Percentiles rank a stretch among this genome's conserved stretches.
phyloP scores from a whole-genome alignment of 2,888 invertebrate species.

The Lasius fuliginosus region DNA sequence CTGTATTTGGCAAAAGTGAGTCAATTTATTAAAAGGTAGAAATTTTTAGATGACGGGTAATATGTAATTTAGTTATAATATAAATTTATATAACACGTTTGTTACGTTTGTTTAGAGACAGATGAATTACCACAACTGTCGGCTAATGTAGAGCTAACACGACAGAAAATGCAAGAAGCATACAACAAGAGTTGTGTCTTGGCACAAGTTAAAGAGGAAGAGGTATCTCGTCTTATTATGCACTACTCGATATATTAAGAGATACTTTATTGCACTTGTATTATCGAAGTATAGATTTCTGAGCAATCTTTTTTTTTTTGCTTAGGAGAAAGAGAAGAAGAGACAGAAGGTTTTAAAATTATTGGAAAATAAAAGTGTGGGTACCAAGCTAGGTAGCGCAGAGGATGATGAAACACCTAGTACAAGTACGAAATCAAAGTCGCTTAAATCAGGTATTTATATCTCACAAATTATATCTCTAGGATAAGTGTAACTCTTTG shows the following conservation, averaged over 20 bases:
- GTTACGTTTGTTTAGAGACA: constrained; percentile 83
- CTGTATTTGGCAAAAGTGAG: constrained; percentile 87
- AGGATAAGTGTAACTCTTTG: neutral
- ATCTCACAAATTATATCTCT: neutral
- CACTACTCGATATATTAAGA: neutral
- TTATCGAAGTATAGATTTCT: constrained; percentile 32
- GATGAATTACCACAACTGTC: constrained; percentile 84
- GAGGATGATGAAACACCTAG: constrained; percentile 55
- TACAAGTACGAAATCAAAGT: constrained; percentile 64
- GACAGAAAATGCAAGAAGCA: constrained; percentile 86
- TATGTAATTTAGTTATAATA: neutral
- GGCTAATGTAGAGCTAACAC: constrained; percentile 83
- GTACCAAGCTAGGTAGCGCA: constrained; percentile 78
- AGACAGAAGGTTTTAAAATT: constrained; percentile 76
- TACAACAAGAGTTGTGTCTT: constrained; percentile 76
- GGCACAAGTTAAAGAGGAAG: constrained; percentile 28
- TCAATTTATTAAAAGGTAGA: neutral
- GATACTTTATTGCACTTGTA: neutral
- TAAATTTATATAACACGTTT: neutral
- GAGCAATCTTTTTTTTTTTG: constrained; percentile 47
- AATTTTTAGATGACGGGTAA: neutral
- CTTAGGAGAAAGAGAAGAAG: constrained; percentile 81
- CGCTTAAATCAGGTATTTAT: constrained; percentile 68
- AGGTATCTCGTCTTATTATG: constrained; percentile 28
- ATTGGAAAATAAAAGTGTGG: constrained; percentile 66